Evolutionary conservation across 2,888 invertebrate species (phyloP), one percentile per base, ranked within the genome.

Genomic region (Petrolisthes manimaculis): DNA sequence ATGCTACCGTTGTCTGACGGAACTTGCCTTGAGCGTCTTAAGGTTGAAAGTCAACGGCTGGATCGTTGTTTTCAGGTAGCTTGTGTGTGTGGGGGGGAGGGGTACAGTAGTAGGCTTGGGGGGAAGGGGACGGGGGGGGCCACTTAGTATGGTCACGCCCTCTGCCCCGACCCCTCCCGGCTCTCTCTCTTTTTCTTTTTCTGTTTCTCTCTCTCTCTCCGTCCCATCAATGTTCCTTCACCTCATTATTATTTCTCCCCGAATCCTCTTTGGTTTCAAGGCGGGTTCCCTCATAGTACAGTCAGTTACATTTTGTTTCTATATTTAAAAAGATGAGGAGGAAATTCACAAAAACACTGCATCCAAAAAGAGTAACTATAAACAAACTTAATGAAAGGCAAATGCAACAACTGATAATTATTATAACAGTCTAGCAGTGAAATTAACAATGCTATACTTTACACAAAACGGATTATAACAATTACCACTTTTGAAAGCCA

Each of bases 31-130:
- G 89, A 83, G 78, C 82, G n/a, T 55, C 56, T 56, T 83, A 77
- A 89, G 89, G 89, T 80, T 77, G 89, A 83, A 89, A 83, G 82
- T 83, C 86, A 89, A 85, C 89, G 56, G 86, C 89, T 83, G 86
- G 86, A 67, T 81, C 89, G 89, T 77, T 69, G 85, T 24, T 80
- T 74, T 74, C 82, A 78, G 82, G 80, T 53, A 83, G 61, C 85
- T 12, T 83, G 69, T 84, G 89, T 85, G 82, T 85, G 89, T 82
- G 89, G 86, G 85, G 83, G 85, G 85, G 84, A 78, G 84, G 88
- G 37, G 37, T 37, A 37, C 37, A 37, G 37, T 37, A 37, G 78
- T 71, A 71, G 71, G 71, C 71, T 71, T 14, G 71, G 75, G 75
- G 67, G 81, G 80, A 67, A 55, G 84, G 74, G 84, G 61, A 88